Evolutionary conservation across 2,888 invertebrate genomes (phyloP).

Genomic region (Pandemis corylana): DNA sequence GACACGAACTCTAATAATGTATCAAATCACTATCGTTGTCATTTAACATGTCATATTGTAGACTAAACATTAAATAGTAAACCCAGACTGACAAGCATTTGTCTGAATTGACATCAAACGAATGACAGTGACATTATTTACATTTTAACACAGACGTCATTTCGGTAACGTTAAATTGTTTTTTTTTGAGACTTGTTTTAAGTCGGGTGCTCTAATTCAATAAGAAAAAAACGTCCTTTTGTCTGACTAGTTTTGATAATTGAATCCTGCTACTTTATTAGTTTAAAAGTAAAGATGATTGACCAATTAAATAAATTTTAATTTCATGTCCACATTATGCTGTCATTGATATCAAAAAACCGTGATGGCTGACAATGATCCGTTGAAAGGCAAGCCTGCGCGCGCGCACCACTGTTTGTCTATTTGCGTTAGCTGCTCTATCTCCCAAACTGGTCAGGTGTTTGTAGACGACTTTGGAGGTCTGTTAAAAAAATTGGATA

Average conservation of each 20-base stretch:
- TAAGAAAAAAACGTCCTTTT: too few relatives aligned
- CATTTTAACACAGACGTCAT: not conserved
- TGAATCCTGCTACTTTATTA: too few relatives aligned
- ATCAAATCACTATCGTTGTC: not conserved
- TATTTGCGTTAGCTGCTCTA: constrained; percentile 53
- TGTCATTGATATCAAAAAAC: constrained; percentile 57
- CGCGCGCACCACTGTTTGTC: constrained; percentile 54
- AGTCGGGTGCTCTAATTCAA: too few relatives aligned
- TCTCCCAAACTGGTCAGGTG: constrained; percentile 43
- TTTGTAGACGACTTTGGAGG: constrained; percentile 49
- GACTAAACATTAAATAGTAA: constrained; percentile 17
- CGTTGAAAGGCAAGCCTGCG: constrained; percentile 70
- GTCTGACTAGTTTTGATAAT: too few relatives aligned
- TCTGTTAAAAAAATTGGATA: constrained; percentile 34
- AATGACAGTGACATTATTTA: constrained; percentile 15
- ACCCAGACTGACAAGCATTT: constrained; percentile 19
- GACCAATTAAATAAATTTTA: too few relatives aligned
- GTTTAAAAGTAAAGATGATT: too few relatives aligned
- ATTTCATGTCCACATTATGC: constrained; percentile 55
- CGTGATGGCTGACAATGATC: constrained; percentile 68
- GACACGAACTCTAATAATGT: too few relatives aligned
- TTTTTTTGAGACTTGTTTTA: not conserved
- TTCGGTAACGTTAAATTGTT: not conserved
- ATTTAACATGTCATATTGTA: constrained; percentile 2
- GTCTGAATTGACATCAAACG: not conserved